Base-by-base conservation (phyloP, 37 sponge, comb jelly and placozoan species). In the Cliona cf. orientalis region DNA sequence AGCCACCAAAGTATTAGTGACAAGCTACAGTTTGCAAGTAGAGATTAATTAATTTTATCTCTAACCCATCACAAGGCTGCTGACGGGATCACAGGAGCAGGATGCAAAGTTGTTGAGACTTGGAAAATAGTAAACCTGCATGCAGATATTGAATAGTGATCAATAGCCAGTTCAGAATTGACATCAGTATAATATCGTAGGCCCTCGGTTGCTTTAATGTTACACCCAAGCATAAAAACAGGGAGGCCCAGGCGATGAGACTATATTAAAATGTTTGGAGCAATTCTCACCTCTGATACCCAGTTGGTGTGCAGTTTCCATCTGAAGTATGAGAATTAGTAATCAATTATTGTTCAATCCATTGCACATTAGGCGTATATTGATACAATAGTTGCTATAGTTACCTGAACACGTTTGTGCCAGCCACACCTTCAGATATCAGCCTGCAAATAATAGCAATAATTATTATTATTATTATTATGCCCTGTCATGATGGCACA, bases 231-330 rank as follows among this genome's bases (percentile, higher is more conserved):
- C n/a, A n/a, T n/a, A n/a, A n/a, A n/a, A n/a, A 28, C 12, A 0
- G 4, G 45, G 0, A 38, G 25, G 32, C 35, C 6, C 36, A 66
- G 14, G 55, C 17, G 7, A 63, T 63, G 29, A 11, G 41, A 11
- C 11, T 69, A 39, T 26, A 32, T 39, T 39, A 69, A 11, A 40
- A 17, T 34, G 23, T 40, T 17, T 22, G 57, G 31, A 62, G 53
- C 4, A 26, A 55, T 2, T 66, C 86, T 36, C 28, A 91, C 89
- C 62, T 88, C 75, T 21, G 81, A 69, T n/a, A 92, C 80, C 93
- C 89, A 88, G 59, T 76, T 81, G 11, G 80, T 23, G 40, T 92
- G 93, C 12, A 84, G 74, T 39, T 77, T 84, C 93, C 93, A 92
- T 43, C 92, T 91, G 55, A 17, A 22, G 26, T 63, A 73, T 6